Percentiles rank a stretch among this genome's conserved stretches.
Conservation (phyloP, 2,797 vertebrate species). For the Chelidonichthys spinosus region DNA sequence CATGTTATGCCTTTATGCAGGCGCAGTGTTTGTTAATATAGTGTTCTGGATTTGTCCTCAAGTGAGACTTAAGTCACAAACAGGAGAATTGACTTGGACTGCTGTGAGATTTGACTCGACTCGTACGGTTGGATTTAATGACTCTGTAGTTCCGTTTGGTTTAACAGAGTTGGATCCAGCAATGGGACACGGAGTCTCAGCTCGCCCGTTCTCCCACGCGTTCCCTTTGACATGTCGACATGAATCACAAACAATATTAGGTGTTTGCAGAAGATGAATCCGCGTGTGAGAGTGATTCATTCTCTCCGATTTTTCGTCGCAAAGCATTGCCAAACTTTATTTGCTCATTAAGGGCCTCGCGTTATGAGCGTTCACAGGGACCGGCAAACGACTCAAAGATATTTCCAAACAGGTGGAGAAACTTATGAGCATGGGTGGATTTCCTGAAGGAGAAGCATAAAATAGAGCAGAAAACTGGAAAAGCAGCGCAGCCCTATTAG, state of each 20-base stretch:
- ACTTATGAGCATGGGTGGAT: conserved; percentile 82
- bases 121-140: conserved; percentile 56
- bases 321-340: conserved; percentile 70
- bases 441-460: conserved; percentile 80
- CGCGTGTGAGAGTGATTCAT: conserved; percentile 74
- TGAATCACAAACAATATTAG: conserved; percentile 81
- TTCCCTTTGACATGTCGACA: conserved; percentile 66
- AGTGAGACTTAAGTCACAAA: no score
- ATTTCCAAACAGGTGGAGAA: conserved; percentile 86
- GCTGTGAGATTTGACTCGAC: not conserved
- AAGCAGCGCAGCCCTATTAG: conserved; percentile 68
- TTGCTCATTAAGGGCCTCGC: conserved; percentile 76
- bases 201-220: conserved; percentile 63
- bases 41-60: not conserved
- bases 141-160: conserved; percentile 44
- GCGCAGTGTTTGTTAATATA: not conserved
- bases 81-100: not conserved
- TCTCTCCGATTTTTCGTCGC: conserved; percentile 65
- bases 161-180: conserved; percentile 62
- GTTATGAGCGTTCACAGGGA: conserved; percentile 78
- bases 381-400: conserved; percentile 71
- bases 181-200: conserved; percentile 54
- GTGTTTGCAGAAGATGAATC: conserved; percentile 76
- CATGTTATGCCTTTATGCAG: conserved; percentile 20
- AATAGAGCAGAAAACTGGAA: conserved; percentile 76